Percentiles rank a stretch among this genome's conserved stretches.
Conservation (phyloP, 2,888 invertebrate genomes). For the Microctonus brassicae region DNA sequence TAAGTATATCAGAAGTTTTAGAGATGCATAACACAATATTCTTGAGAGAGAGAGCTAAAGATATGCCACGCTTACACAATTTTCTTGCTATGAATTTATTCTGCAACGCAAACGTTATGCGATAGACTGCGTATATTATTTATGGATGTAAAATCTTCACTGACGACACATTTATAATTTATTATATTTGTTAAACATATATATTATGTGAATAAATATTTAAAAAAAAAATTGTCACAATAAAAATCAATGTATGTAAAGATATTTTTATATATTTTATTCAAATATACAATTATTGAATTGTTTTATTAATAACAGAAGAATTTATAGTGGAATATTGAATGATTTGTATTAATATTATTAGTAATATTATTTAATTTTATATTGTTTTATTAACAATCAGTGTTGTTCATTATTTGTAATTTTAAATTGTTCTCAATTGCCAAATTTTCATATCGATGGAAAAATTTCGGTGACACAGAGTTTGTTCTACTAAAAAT, state of each 20-base stretch:
- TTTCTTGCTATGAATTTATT: conserved; percentile 5
- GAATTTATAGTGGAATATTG: no score
- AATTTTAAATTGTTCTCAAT: background rate
- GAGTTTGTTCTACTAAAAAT: background rate
- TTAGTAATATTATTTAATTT: no score
- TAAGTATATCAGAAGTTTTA: background rate
- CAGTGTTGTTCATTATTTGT: background rate
- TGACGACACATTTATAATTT: conserved; percentile 3
- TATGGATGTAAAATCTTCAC: background rate
- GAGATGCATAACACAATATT: conserved; percentile 22
- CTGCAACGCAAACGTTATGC: conserved; percentile 10
- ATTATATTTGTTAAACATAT: background rate
- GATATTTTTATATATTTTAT: no score
- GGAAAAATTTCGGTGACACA: background rate
- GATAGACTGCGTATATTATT: conserved; percentile 14
- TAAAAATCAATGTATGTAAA: no score
- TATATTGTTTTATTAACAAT: background rate
- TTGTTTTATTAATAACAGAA: no score
- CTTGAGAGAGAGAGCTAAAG: conserved; percentile 5
- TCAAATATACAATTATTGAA: no score
- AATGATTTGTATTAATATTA: no score
- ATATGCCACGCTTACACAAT: conserved; percentile 2
- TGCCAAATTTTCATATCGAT: background rate
- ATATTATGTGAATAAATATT: background rate
- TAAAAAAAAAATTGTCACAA: background rate